A percentile compares a stretch with the other conserved stretches of the same genome.
phyloP scores from a whole-genome alignment of 2,113 vertebrate genomes.

The Neofelis nebulosa region DNA sequence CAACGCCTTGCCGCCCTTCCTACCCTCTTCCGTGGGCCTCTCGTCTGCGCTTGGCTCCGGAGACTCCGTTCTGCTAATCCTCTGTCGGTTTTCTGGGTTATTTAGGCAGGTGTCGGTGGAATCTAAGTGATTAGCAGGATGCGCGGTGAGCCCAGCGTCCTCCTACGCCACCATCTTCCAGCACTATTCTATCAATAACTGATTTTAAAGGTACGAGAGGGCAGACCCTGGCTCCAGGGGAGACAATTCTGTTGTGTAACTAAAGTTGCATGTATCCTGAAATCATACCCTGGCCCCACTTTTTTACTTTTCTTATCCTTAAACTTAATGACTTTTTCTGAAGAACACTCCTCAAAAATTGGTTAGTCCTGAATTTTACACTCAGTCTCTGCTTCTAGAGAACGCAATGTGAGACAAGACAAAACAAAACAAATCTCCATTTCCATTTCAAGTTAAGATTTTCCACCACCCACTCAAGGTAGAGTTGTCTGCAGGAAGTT shows the following conservation, averaged over 20 bases:
- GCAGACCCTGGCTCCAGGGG: not conserved
- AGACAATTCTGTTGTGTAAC: not conserved
- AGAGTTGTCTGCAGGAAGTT: not conserved
- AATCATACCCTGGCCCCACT: not conserved
- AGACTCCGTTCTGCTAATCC: no score
- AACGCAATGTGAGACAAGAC: not conserved
- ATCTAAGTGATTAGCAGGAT: no score
- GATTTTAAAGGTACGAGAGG: not conserved
- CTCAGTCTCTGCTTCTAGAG: not conserved
- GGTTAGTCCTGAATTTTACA: not conserved
- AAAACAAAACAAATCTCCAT: not conserved
- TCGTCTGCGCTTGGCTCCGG: no score
- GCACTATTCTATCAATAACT: not conserved
- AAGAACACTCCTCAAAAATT: not conserved
- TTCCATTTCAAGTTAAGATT: slow-evolving; percentile 2
- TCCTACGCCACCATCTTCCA: no score
- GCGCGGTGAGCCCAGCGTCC: no score
- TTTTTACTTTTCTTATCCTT: not conserved
- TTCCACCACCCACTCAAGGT: not conserved
- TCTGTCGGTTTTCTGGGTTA: no score
- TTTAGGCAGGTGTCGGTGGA: no score
- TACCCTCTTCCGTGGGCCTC: no score
- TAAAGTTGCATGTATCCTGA: not conserved
- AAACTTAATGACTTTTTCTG: not conserved
- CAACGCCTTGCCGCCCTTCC: no score